Evolutionary conservation across 2,113 vertebrate species (phyloP).

Genomic region (Caretta caretta): DNA sequence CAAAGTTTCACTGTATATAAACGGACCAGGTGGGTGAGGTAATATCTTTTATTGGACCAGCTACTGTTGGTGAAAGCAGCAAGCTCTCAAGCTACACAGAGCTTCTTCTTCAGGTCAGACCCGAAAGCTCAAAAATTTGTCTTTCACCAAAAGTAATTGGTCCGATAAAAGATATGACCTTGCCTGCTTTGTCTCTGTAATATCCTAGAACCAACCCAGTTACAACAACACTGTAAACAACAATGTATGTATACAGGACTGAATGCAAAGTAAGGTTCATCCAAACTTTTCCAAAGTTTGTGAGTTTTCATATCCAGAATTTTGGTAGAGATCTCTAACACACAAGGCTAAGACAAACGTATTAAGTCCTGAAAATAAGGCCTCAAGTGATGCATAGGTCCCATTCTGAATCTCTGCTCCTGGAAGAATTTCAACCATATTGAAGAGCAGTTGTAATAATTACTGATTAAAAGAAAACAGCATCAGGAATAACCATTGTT

Average conservation of each 20-base stretch:
- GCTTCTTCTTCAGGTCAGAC: not conserved
- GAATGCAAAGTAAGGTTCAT: not conserved
- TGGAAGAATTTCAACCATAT: not conserved
- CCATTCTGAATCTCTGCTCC: not conserved
- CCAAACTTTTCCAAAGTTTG: fast-evolving
- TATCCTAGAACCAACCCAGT: not conserved
- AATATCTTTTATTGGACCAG: not conserved
- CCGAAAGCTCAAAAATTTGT: not conserved
- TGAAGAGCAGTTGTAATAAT: too few relatives aligned
- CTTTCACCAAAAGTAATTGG: not conserved
- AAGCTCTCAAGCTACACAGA: not conserved
- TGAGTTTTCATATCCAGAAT: not conserved
- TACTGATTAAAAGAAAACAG: not conserved
- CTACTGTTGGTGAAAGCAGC: not conserved
- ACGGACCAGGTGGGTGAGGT: not conserved
- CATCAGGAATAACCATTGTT: not conserved
- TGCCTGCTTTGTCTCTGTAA: not conserved
- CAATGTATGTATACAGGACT: not conserved
- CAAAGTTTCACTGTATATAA: not conserved
- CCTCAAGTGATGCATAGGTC: fast-evolving
- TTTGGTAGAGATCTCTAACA: fast-evolving
- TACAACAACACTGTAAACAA: not conserved
- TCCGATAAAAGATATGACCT: not conserved
- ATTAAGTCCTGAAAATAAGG: not conserved
- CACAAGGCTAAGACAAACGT: not conserved